Percentiles rank a stretch among this genome's conserved stretches.
These are phyloP conservation scores for Falco peregrinus DNA, from an alignment of 2,797 vertebrate species.

Conservation along the genomic window DNA sequence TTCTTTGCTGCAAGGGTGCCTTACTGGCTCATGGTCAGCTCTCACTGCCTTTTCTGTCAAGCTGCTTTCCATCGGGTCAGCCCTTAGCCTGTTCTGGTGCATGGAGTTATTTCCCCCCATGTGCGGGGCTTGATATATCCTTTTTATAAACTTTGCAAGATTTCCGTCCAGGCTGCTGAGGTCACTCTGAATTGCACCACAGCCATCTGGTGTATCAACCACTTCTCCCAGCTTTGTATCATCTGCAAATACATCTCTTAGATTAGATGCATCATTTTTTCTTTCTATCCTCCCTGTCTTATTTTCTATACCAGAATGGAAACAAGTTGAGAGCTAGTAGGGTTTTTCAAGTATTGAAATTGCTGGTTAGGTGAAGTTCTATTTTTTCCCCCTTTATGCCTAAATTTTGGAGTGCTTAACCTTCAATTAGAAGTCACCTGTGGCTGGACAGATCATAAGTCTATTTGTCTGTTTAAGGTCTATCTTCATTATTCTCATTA, in stretches of 20 bases:
- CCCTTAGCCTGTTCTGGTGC: not conserved
- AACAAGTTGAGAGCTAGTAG: not conserved
- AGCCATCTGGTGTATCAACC: too few relatives aligned
- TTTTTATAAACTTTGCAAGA: not conserved
- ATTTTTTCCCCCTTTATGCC: not conserved
- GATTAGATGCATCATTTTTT: not conserved
- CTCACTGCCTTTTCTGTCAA: not conserved
- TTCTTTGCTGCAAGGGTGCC: not conserved
- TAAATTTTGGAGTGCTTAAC: not conserved
- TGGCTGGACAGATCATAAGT: not conserved
- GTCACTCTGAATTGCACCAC: too few relatives aligned
- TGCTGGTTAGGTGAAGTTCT: not conserved
- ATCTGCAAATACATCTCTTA: not conserved
- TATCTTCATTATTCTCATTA: not conserved
- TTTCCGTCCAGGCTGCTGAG: not conserved
- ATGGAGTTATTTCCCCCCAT: not conserved
- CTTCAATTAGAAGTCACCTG: not conserved
- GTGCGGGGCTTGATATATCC: not conserved
- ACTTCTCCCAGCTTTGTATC: not conserved
- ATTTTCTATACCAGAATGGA: not conserved
- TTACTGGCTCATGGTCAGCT: not conserved
- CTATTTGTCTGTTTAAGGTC: not conserved
- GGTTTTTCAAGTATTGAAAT: not conserved
- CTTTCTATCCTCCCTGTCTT: not conserved
- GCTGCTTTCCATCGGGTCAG: not conserved